These are phyloP conservation scores for Megaceryle torquata DNA, from an alignment of 2,113 vertebrate genomes.

Conservation along the genomic window DNA sequence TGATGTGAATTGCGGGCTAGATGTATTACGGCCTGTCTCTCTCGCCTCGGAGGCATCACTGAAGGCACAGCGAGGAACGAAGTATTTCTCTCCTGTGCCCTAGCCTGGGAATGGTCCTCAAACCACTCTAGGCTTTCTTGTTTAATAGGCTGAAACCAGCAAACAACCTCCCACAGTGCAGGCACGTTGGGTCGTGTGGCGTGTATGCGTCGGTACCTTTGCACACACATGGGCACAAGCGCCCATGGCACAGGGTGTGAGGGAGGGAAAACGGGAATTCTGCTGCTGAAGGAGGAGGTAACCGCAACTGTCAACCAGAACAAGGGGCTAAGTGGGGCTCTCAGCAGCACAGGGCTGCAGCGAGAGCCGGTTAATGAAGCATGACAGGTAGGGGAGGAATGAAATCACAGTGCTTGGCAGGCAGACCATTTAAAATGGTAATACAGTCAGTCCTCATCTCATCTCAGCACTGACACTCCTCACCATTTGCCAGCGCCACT, in stretches of 20 bases:
- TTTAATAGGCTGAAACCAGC: not conserved
- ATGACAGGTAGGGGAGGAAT: constrained; percentile 10
- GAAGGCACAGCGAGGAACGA: not conserved
- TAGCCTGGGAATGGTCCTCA: not conserved
- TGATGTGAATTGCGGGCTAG: not conserved
- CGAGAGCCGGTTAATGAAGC: constrained; percentile 2
- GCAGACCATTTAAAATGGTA: constrained; percentile 57
- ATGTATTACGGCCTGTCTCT: not conserved
- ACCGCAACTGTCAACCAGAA: not conserved
- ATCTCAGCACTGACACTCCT: not conserved
- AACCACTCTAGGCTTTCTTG: not conserved
- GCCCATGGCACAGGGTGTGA: not conserved
- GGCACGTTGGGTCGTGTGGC: not conserved
- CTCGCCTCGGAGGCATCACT: not conserved
- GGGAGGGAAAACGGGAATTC: not conserved
- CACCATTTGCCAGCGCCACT: constrained; percentile 33
- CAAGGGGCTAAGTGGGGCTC: not conserved
- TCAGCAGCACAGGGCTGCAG: not conserved
- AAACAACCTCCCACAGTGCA: not conserved
- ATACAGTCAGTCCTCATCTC: constrained; percentile 39
- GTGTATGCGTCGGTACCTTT: accelerated
- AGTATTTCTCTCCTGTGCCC: not conserved
- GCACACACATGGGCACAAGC: accelerated
- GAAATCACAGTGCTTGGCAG: not conserved
- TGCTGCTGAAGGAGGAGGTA: not conserved